A percentile compares a stretch with the other conserved stretches of the same genome.
phyloP scores from a whole-genome alignment of 2,113 vertebrate species.

The Cheirogaleus medius region DNA sequence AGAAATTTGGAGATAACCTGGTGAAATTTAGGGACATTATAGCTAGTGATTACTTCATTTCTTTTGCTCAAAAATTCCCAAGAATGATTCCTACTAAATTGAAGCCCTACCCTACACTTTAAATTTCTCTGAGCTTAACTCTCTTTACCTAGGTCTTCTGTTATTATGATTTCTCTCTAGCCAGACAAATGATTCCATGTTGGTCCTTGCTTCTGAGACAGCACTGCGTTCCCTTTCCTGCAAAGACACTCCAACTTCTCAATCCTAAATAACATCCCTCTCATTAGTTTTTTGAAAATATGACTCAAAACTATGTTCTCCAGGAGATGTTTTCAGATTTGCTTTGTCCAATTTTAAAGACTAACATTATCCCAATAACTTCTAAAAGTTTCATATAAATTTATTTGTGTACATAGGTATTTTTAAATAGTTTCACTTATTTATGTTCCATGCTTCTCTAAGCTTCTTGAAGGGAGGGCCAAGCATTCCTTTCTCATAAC shows the following conservation, averaged over 20 bases:
- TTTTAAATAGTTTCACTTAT: conserved; percentile 5
- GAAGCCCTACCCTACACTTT: background rate
- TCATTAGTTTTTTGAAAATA: background rate
- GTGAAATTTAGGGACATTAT: background rate
- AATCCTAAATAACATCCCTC: background rate
- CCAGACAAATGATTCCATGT: background rate
- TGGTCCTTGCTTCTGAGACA: background rate
- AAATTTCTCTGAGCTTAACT: background rate
- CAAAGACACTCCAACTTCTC: background rate
- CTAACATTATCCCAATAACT: background rate
- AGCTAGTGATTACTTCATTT: background rate
- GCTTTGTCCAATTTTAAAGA: background rate
- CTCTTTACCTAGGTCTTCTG: background rate
- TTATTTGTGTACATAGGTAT: background rate
- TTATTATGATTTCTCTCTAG: background rate
- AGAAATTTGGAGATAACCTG: background rate
- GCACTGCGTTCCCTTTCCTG: background rate
- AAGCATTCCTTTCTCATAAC: background rate
- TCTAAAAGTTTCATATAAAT: background rate
- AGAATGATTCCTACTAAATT: background rate
- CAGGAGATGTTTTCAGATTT: background rate
- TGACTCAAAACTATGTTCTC: background rate
- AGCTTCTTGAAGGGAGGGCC: background rate
- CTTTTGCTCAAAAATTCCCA: background rate
- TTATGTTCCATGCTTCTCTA: background rate